A percentile compares a stretch with the other conserved stretches of the same genome.
Evolutionary conservation across 2,797 vertebrate genomes (phyloP).

Genomic region (Cuniculus paca): DNA sequence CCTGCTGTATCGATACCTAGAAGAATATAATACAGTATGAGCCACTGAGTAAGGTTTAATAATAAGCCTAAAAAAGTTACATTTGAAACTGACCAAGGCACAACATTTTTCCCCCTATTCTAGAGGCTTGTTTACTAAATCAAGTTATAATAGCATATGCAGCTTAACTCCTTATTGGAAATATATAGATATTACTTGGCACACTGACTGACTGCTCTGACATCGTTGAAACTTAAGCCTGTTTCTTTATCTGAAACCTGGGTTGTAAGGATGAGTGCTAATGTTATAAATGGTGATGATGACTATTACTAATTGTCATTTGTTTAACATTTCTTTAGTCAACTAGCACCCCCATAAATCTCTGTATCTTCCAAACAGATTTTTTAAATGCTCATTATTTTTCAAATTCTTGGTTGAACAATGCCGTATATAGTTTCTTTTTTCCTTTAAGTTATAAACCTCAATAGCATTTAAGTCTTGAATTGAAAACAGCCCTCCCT

Average conservation of each 20-base stretch:
- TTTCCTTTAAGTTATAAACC: neutral
- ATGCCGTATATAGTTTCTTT: neutral
- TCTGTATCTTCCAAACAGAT: neutral
- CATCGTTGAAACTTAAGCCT: neutral
- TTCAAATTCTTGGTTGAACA: neutral
- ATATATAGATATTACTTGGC: neutral
- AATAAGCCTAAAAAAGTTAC: neutral
- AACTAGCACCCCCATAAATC: neutral
- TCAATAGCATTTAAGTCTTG: neutral
- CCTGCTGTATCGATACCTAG: neutral
- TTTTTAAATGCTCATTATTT: slow-evolving; percentile 20
- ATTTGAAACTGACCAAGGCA: neutral
- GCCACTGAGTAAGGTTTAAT: neutral
- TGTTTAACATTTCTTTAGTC: neutral
- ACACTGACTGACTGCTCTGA: neutral
- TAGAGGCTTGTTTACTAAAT: neutral
- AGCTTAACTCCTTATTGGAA: neutral
- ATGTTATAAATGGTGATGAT: neutral
- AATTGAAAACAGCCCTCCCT: neutral
- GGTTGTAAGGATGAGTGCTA: neutral
- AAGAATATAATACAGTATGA: neutral
- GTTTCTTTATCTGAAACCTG: neutral
- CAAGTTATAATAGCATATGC: neutral
- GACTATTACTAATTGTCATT: neutral
- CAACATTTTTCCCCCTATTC: neutral